These are phyloP conservation scores for Dolomedes plantarius DNA, from an alignment of 2,888 invertebrate species.

Conservation along the genomic window DNA sequence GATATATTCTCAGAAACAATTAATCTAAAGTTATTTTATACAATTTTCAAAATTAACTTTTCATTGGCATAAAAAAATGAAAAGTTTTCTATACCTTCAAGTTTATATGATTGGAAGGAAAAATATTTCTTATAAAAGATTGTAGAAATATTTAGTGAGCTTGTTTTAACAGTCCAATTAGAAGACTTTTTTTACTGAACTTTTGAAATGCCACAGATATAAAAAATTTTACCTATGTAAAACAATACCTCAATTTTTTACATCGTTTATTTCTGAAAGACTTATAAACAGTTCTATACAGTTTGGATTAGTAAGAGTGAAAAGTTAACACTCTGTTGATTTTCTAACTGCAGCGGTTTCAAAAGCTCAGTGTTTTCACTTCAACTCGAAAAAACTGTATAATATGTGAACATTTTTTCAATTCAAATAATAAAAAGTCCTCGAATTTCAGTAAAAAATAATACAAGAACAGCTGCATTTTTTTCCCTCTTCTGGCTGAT, in stretches of 20 bases:
- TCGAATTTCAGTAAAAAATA: background rate
- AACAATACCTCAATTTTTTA: too few relatives aligned
- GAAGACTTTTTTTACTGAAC: background rate
- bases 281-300: background rate
- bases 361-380: background rate
- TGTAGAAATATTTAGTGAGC: background rate
- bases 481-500: too few relatives aligned
- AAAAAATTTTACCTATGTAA: too few relatives aligned
- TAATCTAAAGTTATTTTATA: too few relatives aligned
- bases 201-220: background rate
- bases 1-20: too few relatives aligned
- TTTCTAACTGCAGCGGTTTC: background rate
- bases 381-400: background rate
- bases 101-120: background rate
- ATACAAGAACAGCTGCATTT: background rate
- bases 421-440: background rate
- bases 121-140: background rate
- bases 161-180: background rate
- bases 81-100: background rate
- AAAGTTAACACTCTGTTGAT: too few relatives aligned
- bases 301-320: background rate
- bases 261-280: background rate
- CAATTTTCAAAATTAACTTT: too few relatives aligned
- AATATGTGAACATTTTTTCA: background rate
- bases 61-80: too few relatives aligned